Base-by-base conservation (phyloP, 2,113 vertebrate species). In the Dicaeum eximium region DNA sequence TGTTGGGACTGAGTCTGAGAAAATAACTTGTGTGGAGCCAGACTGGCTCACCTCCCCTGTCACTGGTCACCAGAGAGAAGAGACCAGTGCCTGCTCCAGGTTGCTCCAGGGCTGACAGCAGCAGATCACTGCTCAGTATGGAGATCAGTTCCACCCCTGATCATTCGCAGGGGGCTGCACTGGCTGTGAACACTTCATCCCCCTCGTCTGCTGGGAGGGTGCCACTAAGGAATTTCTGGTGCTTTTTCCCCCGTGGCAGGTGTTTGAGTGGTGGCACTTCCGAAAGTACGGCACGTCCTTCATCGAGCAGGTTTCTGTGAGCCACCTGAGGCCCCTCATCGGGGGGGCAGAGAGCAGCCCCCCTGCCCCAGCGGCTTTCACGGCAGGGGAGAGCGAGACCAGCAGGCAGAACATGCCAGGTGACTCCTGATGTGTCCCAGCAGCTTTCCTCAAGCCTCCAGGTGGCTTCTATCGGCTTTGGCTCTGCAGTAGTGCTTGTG, bases 241-340 rank as follows among this genome's bases (percentile, higher is more conserved):
- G 92, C 31, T 89, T 80, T 95, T 91, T 72, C 40, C 95, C 51
- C 65, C 6, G 1, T 96, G 93, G 11, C 96, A 99, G 99, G 98
- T 99, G 97, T 99, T 99, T 98, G 99, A 99, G 96, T 99, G 99
- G 99, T 99, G 99, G 99, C 99, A 99, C 95, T 99, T 99, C 92
- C 98, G 98, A 75, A 99, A 99, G 74, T 99, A 99, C 1, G 99
- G 99, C 83, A 99, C 99, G 0, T 99, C 99, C 9, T 99, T 99
- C 97, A 99, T 99, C 15, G 99, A 99, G 94, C 99, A 99, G 98
- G 99, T 99, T 18, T 99, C 99, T 47, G 98, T 99, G 95, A 99
- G 98, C 93, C 99, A 99, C 78, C 77, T 99, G 96, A 98, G 99
- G 80, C 99, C 99, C 70, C 97, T 99, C 40, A 98, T 99, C 4